phyloP scores from a whole-genome alignment of 2,797 vertebrate species.

The Carcharodon carcharias region DNA sequence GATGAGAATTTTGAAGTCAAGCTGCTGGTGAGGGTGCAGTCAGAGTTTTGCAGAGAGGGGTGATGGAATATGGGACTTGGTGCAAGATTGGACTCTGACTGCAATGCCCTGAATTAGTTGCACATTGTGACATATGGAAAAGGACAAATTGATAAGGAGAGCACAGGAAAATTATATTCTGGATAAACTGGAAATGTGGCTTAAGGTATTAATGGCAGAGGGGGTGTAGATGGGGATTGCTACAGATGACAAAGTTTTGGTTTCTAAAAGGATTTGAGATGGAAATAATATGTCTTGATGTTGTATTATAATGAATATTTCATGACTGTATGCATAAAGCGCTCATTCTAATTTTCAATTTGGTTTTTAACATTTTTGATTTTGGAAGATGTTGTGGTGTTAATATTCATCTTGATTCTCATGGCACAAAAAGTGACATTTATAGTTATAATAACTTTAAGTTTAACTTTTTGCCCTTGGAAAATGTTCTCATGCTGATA shows the following conservation, averaged over 20 bases:
- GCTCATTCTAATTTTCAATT: background rate
- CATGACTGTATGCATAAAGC: background rate
- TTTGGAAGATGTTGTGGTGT: background rate
- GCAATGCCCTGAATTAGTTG: background rate
- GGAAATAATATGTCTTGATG: background rate
- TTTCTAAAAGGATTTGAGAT: background rate
- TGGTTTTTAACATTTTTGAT: background rate
- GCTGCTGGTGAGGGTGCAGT: too few species aligned
- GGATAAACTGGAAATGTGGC: background rate
- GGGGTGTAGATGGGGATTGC: background rate
- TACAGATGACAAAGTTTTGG: background rate
- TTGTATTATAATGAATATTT: background rate
- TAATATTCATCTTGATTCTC: background rate
- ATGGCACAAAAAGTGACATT: background rate
- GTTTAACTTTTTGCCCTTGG: background rate
- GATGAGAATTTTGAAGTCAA: background rate
- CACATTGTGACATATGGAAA: background rate
- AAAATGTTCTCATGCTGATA: slow-evolving; percentile 42
- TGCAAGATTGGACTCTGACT: background rate
- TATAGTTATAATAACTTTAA: background rate
- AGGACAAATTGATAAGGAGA: background rate
- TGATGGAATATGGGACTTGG: background rate
- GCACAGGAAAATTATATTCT: background rate
- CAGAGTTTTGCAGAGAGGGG: background rate
- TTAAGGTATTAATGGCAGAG: background rate